These are phyloP conservation scores for Apus apus DNA, from an alignment of 2,113 vertebrate genomes.

Conservation along the genomic window DNA sequence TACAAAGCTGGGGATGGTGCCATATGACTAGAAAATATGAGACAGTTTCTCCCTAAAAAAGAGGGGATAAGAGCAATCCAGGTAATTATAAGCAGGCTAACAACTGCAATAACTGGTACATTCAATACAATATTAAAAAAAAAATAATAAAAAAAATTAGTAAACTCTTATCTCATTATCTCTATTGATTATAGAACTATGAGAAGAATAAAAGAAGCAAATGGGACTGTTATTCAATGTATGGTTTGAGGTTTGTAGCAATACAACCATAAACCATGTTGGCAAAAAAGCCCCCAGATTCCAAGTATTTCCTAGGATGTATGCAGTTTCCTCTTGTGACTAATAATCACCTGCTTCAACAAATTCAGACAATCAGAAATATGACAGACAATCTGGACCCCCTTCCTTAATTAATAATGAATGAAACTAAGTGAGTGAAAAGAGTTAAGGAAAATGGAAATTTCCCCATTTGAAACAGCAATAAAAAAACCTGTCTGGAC, in stretches of 20 bases:
- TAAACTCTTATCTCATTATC: not conserved
- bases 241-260: not conserved
- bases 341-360: not conserved
- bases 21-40: constrained; percentile 13
- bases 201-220: not conserved
- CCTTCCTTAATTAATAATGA: not conserved
- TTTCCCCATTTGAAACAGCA: not conserved
- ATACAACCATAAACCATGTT: not conserved
- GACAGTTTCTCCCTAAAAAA: not conserved
- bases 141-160: not conserved
- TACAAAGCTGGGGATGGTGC: not conserved
- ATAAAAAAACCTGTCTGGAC: not conserved
- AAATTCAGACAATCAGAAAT: not conserved
- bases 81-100: not conserved
- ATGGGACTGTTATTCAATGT: not conserved
- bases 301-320: not conserved
- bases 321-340: not conserved
- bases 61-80: not conserved
- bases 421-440: not conserved
- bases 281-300: not conserved
- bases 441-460: not conserved
- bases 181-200: not conserved
- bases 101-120: not conserved
- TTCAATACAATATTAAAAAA: not conserved
- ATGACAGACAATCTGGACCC: not conserved